Evolutionary conservation across 2,888 invertebrate genomes (phyloP).

Genomic region (Heteromurus nitidus): DNA sequence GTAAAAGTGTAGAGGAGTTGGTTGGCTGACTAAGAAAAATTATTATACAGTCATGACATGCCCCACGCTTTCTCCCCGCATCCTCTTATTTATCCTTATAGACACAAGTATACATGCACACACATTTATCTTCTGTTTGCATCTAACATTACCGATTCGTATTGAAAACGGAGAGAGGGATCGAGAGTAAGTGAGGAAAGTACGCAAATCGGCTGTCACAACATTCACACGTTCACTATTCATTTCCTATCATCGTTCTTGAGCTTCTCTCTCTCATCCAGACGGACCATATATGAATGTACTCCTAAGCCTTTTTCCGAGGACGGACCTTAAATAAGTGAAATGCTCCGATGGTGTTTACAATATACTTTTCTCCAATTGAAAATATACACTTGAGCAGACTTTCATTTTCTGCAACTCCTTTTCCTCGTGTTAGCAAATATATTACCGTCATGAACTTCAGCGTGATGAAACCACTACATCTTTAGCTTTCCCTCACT

Average conservation of each 20-base stretch:
- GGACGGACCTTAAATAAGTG: constrained; percentile 32
- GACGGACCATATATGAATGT: neutral
- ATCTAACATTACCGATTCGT: too few relatives aligned
- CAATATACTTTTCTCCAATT: neutral
- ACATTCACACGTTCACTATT: constrained; percentile 54
- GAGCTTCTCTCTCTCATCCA: neutral
- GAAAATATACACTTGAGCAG: neutral
- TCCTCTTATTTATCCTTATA: too few relatives aligned
- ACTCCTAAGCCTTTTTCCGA: neutral
- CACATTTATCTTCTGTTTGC: neutral
- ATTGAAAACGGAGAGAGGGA: neutral
- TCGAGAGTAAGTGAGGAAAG: constrained; percentile 6
- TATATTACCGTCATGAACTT: constrained; percentile 20
- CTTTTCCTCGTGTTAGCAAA: constrained; percentile 19
- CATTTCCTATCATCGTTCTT: constrained; percentile 28
- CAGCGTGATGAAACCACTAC: constrained; percentile 30
- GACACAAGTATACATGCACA: too few relatives aligned
- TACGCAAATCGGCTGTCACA: constrained; percentile 59
- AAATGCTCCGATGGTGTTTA: neutral
- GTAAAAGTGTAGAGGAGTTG: neutral
- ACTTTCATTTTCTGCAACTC: neutral
- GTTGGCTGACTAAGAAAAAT: constrained; percentile 53
- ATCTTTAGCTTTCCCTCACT: constrained; percentile 17
- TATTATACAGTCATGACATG: constrained; percentile 1
- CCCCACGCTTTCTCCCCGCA: neutral